Base-by-base conservation (phyloP, 2,113 vertebrate genomes). In the Phrynosoma blainvillii region DNA sequence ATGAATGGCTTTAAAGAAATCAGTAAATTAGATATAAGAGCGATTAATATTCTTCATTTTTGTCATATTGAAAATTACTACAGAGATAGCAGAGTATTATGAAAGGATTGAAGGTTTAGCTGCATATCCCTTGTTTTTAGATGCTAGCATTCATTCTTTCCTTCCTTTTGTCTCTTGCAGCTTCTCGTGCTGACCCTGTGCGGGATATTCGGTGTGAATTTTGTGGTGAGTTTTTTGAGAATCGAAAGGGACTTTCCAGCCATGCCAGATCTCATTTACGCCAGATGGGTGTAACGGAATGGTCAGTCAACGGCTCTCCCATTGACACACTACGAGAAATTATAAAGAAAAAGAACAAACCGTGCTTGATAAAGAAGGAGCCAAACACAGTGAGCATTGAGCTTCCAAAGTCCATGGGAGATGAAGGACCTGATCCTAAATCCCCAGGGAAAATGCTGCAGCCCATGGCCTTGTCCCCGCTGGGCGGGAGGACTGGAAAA, bases 261-360 rank as follows among this genome's bases (percentile, higher is more conserved):
- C 98, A 99, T 21, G 98, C 98, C 0, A 98, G 98, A 74, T 99
- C 98, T 21, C 98, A 99, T 95, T 96, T 99, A 81, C 97, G 98
- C 1, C 98, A 99, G 94, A 98, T 99, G 98, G 98, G 98, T 21
- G 98, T 99, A 84, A 99, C 98, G 0, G 98, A 99, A 95, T 99
- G 98, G 98, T 97, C 97, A 0, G 98, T 99, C 89, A 99, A 99
- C 14, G 98, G 98, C 81, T 99, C 98, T 0, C 98, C 98, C 82
- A 99, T 99, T 21, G 98, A 99, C 94, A 99, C 98, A 0, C 96
- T 99, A 30, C 96, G 98, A 71, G 98, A 99, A 95, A 97, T 99
- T 65, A 98, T 99, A 70, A 94, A 97, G 92, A 98, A 98, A 93
- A 97, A 98, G 92, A 92, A 97, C 95, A 92, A 94, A 75, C 73